phyloP scores from a whole-genome alignment of 2,113 vertebrate genomes.

The Aleadryas rufinucha region DNA sequence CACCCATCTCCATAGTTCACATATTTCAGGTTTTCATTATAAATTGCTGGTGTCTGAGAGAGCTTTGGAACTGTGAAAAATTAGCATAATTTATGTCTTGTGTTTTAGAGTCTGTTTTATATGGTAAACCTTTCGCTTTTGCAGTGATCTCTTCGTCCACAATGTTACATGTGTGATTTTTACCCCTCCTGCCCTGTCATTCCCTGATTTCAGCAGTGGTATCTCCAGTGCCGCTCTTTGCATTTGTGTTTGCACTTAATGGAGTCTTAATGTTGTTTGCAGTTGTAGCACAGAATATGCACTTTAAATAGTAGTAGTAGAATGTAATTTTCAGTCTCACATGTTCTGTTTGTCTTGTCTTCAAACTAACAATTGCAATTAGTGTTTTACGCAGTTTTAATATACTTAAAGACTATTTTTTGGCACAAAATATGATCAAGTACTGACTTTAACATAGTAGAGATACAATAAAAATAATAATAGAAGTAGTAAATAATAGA shows the following conservation, averaged over 20 bases:
- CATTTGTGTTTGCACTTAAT: background rate
- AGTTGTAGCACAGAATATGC: background rate
- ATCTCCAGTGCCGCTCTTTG: background rate
- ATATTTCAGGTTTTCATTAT: background rate
- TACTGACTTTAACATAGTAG: background rate
- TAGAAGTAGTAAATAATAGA: too few species aligned
- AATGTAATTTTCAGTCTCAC: background rate
- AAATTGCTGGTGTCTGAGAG: background rate
- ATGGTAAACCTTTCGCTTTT: background rate
- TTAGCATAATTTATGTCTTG: background rate
- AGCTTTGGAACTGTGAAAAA: background rate
- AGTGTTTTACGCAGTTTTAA: background rate
- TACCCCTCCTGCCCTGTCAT: accelerated
- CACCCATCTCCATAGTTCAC: background rate
- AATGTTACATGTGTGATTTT: background rate
- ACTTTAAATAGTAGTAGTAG: background rate
- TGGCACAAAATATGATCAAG: background rate
- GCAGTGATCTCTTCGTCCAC: background rate
- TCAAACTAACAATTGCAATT: background rate
- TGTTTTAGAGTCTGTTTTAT: background rate
- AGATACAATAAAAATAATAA: background rate
- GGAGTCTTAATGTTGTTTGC: background rate
- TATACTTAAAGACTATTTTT: background rate
- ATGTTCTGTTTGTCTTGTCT: background rate
- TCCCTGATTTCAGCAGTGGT: background rate